Base-by-base conservation (phyloP, 2,888 invertebrate genomes). In the Polietes domitor region DNA sequence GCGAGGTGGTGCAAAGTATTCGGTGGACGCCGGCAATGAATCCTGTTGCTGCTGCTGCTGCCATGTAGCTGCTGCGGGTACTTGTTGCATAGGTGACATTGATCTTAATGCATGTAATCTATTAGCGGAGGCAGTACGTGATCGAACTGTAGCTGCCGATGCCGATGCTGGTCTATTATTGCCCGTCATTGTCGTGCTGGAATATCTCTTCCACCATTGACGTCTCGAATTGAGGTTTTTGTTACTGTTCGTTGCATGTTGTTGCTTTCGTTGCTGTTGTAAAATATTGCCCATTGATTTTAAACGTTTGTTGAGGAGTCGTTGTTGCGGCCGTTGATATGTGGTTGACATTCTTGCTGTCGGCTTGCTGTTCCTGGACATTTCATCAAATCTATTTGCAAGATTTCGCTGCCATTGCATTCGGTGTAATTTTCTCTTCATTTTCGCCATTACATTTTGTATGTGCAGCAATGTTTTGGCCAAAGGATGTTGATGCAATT, bases 21-120 rank as follows among this genome's bases (percentile, higher is more conserved):
- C 73, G 12, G 7, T 68, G 6, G 5, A 5, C 6, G 17, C 70
- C 24, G 58, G 68, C 26, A 58, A 58, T n/a, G 47, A 63, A 12
- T 65, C 37, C 28, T 61, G 32, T 61, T 55, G 79, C 32, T 73
- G 77, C 26, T 78, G 74, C 47, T 73, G 79, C 10, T 79, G n/a
- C n/a, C n/a, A n/a, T 55, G 26, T 65, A 50, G 78, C 37, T 72
- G 77, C 26, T 78, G 74, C 47, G 71, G 79, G n/a, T n/a, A n/a
- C n/a, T 9, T 77, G 77, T 50, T 74, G 85, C 81, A 79, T 82
- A 82, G 86, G 86, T 90, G 90, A 87, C 89, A 89, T 88, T 90
- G 90, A 89, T 89, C 88, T 89, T 87, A 89, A 88, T 86, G 88
- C 85, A 86, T 87, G 91, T 86, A 89, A 90, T 88, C 90, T 90